Conservation (phyloP, 2,113 vertebrate species). For the Haliaeetus leucogaster region DNA sequence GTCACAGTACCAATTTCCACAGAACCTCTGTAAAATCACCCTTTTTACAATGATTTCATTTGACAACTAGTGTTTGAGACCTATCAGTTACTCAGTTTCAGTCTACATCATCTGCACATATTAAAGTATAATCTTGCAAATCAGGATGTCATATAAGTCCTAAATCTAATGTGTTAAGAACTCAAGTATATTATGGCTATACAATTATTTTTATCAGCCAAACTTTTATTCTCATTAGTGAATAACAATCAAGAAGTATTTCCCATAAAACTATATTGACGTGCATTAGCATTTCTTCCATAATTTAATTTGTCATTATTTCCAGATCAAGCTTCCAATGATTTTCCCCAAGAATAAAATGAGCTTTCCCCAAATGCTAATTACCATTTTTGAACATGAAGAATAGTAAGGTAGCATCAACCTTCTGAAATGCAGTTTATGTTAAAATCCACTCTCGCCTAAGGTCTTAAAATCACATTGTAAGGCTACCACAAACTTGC, state of each 20-base stretch:
- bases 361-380: not conserved
- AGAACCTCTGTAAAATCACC: not conserved
- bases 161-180: not conserved
- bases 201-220: not conserved
- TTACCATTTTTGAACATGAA: not conserved
- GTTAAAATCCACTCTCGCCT: not conserved
- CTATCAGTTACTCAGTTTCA: not conserved
- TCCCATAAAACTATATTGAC: not conserved
- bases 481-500: not conserved
- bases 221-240: not conserved
- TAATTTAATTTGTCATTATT: not conserved
- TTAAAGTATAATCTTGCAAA: not conserved
- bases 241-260: not conserved
- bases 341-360: not conserved
- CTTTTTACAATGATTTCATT: not conserved
- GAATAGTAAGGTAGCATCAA: not conserved
- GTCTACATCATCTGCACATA: not conserved
- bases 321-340: not conserved
- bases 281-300: not conserved
- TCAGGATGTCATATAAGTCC: not conserved
- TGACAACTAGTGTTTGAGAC: not conserved
- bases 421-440: not conserved
- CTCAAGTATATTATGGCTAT: not conserved
- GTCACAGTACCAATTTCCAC: not conserved
- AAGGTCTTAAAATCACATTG: not conserved